Base-by-base conservation (phyloP, 2,888 invertebrate species). In the Apamea monoglypha region DNA sequence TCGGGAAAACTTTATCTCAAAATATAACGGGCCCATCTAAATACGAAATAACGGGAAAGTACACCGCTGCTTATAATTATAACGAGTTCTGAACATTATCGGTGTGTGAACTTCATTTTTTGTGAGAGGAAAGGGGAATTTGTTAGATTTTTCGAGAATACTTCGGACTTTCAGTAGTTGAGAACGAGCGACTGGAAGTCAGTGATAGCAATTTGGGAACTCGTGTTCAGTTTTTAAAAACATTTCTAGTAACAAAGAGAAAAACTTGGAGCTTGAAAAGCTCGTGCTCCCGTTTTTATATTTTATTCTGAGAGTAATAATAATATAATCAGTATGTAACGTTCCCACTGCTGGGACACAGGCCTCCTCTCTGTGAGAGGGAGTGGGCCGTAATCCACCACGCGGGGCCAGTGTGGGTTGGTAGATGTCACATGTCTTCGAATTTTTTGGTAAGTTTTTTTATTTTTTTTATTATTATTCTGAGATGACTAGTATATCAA, bases 1-100 rank as follows among this genome's bases (percentile, higher is more conserved):
- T 94, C 91, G 82, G 90, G 89, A 90, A 94, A 94, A 94, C 92
- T 94, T 94, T 92, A 92, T 91, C 91, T 90, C 84, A 85, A 92
- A 92, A 92, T 91, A 92, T 90, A 91, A 89, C 90, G 82, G 87
- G 81, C 87, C 89, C 87, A 85, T 90, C 86, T 86, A 85, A 89
- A 89, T 87, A 87, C 83, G 82, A 82, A 87, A 86, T 86, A 86
- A 84, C 68, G 82, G 86, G 79, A 70, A 84, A 89, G 82, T 83
- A 83, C 86, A 83, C 82, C 82, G 75, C 81, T 83, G 80, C 80
- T 87, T 87, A 89, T 88, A 90, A 89, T 90, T 90, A 91, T n/a
- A 89, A 89, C 83, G 85, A 87, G 85, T 89, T 89, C 83, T 87
- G 84, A 76, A 84, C 85, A 89, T 88, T 89, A 87, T 89, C 78